These are phyloP conservation scores for Drosophila birchii DNA, from an alignment of 2,888 invertebrate genomes.

Conservation along the genomic window DNA sequence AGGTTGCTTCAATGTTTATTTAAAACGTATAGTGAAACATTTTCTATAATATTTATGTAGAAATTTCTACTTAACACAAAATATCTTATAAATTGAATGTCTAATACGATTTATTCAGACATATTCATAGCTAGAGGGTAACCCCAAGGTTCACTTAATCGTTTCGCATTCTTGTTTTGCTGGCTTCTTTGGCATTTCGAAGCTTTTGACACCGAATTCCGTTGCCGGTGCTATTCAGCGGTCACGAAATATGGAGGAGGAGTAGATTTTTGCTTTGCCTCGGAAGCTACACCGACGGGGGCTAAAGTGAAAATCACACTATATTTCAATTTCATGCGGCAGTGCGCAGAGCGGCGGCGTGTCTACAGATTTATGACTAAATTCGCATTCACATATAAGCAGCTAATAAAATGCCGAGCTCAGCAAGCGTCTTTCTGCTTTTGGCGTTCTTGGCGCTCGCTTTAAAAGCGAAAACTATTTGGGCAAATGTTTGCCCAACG, in stretches of 20 bases:
- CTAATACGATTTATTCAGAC: too few species aligned
- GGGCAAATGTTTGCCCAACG: slow-evolving; percentile 71
- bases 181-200: slow-evolving; percentile 49
- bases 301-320: slow-evolving; percentile 78
- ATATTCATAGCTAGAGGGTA: slow-evolving; percentile 43
- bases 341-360: slow-evolving; percentile 71
- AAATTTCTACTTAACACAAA: fast-evolving
- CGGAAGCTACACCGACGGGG: slow-evolving; percentile 24
- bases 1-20: too few species aligned
- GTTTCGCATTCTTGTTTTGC: slow-evolving; percentile 30
- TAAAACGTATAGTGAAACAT: too few species aligned
- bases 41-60: background rate
- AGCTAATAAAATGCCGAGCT: slow-evolving; percentile 77
- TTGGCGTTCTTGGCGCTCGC: slow-evolving; percentile 7
- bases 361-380: slow-evolving; percentile 76
- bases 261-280: slow-evolving; percentile 3
- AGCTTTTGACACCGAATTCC: slow-evolving; percentile 68
- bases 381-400: slow-evolving; percentile 76
- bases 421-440: slow-evolving; percentile 60
- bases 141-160: background rate
- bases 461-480: slow-evolving; percentile 67
- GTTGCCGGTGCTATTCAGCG: slow-evolving; percentile 45
- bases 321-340: slow-evolving; percentile 80
- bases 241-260: slow-evolving; percentile 8
- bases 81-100: background rate